Conservation (phyloP, 2,888 invertebrate genomes). For the Dimorphilus gyrociliatus region DNA sequence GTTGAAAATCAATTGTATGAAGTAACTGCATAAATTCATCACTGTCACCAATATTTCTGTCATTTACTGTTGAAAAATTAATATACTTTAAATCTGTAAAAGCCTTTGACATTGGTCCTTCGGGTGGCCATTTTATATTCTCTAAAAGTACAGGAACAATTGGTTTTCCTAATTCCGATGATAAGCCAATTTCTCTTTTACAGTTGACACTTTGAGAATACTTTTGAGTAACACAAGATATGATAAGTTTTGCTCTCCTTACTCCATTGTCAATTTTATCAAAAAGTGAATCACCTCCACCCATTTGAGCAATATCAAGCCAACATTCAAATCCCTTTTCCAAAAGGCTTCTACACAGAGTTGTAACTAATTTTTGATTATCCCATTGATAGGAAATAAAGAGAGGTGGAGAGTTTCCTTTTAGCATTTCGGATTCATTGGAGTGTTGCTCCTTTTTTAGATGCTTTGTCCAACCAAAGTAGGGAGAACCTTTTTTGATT, state of each 20-base stretch:
- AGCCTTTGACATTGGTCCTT: slow-evolving; percentile 30
- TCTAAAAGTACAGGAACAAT: slow-evolving; percentile 30
- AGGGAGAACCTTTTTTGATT: too few relatives aligned
- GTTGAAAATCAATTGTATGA: too few relatives aligned
- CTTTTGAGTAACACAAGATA: slow-evolving; percentile 25
- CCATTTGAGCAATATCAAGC: slow-evolving; percentile 36
- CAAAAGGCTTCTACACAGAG: slow-evolving; percentile 23
- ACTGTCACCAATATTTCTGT: too few relatives aligned
- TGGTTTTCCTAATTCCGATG: slow-evolving; percentile 28
- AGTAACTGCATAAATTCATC: too few relatives aligned
- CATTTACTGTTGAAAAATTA: slow-evolving; percentile 17
- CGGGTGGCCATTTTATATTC: slow-evolving; percentile 26
- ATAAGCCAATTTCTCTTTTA: slow-evolving; percentile 30
- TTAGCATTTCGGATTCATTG: too few relatives aligned
- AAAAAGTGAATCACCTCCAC: slow-evolving; percentile 33
- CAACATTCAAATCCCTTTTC: slow-evolving; percentile 30
- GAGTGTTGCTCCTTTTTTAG: too few relatives aligned
- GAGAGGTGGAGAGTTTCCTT: too few relatives aligned
- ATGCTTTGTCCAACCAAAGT: too few relatives aligned
- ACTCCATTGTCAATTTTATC: slow-evolving; percentile 30
- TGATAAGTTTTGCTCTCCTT: slow-evolving; percentile 22
- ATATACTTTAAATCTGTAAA: slow-evolving; percentile 26
- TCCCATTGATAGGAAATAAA: slow-evolving; percentile 33
- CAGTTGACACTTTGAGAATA: slow-evolving; percentile 32
- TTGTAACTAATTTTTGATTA: slow-evolving; percentile 25